These are phyloP conservation scores for Bucorvus abyssinicus DNA, from an alignment of 2,797 vertebrate species.

Conservation along the genomic window DNA sequence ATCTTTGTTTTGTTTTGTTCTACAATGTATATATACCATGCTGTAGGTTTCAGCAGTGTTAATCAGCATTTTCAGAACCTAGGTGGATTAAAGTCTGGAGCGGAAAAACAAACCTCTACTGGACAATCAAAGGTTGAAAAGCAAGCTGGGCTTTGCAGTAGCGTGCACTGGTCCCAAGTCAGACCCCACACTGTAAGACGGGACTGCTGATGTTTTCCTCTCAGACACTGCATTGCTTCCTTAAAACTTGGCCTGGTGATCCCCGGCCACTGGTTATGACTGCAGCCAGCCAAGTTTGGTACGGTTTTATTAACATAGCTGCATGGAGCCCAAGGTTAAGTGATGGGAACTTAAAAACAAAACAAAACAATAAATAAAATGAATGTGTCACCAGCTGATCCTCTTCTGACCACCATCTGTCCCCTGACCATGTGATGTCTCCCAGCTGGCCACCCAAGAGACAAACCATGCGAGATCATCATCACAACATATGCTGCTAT, in stretches of 20 bases:
- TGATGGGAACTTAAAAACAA: slow-evolving; percentile 30
- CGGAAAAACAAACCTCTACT: neutral
- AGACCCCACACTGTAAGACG: neutral
- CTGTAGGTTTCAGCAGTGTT: neutral
- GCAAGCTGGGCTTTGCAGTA: neutral
- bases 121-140: neutral
- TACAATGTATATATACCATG: neutral
- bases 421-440: slow-evolving; percentile 60
- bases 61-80: neutral
- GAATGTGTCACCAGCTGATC: slow-evolving; percentile 64
- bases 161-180: neutral
- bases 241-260: neutral
- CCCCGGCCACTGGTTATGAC: neutral
- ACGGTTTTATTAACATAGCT: neutral
- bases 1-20: neutral
- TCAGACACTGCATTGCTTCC: fast-evolving
- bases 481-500: slow-evolving; percentile 64
- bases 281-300: neutral
- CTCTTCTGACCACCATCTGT: slow-evolving; percentile 71
- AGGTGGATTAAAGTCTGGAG: neutral
- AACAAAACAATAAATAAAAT: slow-evolving; percentile 53
- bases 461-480: slow-evolving; percentile 57
- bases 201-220: neutral
- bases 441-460: slow-evolving; percentile 67
- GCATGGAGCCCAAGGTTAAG: slow-evolving; percentile 22